Evolutionary conservation across 2,797 vertebrate genomes (phyloP).

Genomic region (Uromys caudimaculatus): DNA sequence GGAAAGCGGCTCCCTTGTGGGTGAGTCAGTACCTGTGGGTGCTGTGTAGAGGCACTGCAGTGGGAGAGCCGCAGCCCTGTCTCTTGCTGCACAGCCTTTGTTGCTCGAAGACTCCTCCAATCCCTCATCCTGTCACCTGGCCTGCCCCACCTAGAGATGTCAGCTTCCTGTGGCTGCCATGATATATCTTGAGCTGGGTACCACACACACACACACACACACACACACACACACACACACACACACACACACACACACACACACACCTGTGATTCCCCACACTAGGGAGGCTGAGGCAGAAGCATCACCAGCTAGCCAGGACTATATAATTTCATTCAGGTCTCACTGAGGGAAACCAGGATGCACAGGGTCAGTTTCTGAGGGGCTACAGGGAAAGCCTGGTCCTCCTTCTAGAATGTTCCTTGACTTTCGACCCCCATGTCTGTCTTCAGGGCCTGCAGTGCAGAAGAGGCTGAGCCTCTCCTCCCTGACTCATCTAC

Average conservation of each 20-base stretch:
- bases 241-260: background rate
- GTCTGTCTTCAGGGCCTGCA: background rate
- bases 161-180: background rate
- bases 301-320: background rate
- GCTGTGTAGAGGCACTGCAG: background rate
- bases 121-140: background rate
- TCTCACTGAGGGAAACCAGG: background rate
- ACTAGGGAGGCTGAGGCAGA: background rate
- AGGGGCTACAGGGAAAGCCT: background rate
- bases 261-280: background rate
- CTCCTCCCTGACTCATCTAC: background rate
- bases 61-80: background rate
- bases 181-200: background rate
- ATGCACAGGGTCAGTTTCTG: background rate
- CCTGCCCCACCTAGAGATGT: background rate
- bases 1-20: background rate
- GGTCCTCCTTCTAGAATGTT: background rate
- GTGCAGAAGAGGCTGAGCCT: background rate
- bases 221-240: background rate
- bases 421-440: background rate
- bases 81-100: background rate
- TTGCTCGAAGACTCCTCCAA: background rate
- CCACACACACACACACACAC: background rate
- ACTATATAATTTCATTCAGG: background rate
- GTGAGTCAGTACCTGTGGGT: background rate